A percentile compares a stretch with the other conserved stretches of the same genome.
Conservation (phyloP, 2,797 vertebrate genomes). For the Morus bassanus region DNA sequence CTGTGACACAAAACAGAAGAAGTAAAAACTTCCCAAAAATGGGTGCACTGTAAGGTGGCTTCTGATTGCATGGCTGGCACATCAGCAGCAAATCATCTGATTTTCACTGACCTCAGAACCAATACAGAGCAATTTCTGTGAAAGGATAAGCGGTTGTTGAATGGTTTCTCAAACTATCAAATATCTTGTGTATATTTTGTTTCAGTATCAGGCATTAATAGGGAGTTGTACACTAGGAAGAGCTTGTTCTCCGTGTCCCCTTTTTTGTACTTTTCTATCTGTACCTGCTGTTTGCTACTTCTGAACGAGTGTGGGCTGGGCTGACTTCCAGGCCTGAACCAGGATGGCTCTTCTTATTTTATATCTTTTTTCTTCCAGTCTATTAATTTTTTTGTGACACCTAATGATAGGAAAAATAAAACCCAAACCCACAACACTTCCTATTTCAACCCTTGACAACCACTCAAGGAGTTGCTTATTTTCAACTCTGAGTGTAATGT, state of each 20-base stretch:
- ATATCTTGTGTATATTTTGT: not conserved
- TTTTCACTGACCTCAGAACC: not conserved
- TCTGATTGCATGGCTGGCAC: not conserved
- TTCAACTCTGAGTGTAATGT: not conserved
- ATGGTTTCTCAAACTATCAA: not conserved
- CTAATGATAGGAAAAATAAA: not conserved
- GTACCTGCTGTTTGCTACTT: not conserved
- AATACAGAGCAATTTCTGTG: not conserved
- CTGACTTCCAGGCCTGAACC: not conserved
- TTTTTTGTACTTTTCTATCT: not conserved
- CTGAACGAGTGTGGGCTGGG: not conserved
- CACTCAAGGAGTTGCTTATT: not conserved
- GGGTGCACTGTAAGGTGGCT: not conserved
- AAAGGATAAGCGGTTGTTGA: not conserved
- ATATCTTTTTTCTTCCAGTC: not conserved
- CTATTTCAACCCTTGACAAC: not conserved
- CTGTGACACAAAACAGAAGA: not conserved
- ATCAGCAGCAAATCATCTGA: not conserved
- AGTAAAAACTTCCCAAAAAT: not conserved
- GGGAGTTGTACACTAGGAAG: not conserved
- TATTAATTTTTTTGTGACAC: not conserved
- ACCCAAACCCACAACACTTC: not conserved
- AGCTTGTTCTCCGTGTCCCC: not conserved
- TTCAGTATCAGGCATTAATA: not conserved
- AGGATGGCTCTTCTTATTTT: not conserved